Evolutionary conservation across 2,888 invertebrate species (phyloP), one percentile per base, ranked within the genome.

Genomic region (Phorcus lineatus): DNA sequence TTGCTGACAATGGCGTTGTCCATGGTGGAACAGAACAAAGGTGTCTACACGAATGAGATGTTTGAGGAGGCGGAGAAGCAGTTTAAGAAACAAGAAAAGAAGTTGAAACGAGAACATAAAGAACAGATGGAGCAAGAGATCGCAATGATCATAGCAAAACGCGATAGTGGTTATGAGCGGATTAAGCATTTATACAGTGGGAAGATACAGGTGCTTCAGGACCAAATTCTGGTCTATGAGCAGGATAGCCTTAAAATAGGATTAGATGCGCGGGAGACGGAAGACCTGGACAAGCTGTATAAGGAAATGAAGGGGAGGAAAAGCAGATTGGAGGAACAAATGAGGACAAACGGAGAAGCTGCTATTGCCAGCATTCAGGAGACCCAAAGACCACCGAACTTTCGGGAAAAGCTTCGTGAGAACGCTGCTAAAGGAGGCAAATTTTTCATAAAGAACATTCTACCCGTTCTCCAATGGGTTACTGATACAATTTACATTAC

Each of bases 1-100:
- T n/a, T 81, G 3, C 31, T 83, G 7, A 17, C 6, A n/a, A 70
- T 78, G 16, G 67, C 76, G 13, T 55, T 82, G 19, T 70, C 62
- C 13, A 52, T 79, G 3, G 52, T 79, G 24, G 16, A 52, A 9
- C 19, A 52, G 9, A 82, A 82, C 53, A 17, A 53, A 2, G 82
- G 83, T 11, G 80, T 40, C 31, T 83, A 83, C 47, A 83, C 83
- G 19, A 80, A 79, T 22, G 77, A 79, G 2, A 79, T 82, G 80
- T 83, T 80, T 57, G 31, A 74, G 22, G 80, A 77, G 53, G 81
- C 81, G 11, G 83, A 83, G 22, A 75, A 75, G 52, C 6, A 9
- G 16, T 7, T 75, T 11, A 40, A 19, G 22, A 17, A 52, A 24
- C 40, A 52, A 9, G 40, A 47, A n/a, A 22, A 75, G 22, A 9